Evolutionary conservation across 2,113 vertebrate genomes (phyloP), one percentile per base, ranked within the genome.

Genomic region (Mustelus asterias): DNA sequence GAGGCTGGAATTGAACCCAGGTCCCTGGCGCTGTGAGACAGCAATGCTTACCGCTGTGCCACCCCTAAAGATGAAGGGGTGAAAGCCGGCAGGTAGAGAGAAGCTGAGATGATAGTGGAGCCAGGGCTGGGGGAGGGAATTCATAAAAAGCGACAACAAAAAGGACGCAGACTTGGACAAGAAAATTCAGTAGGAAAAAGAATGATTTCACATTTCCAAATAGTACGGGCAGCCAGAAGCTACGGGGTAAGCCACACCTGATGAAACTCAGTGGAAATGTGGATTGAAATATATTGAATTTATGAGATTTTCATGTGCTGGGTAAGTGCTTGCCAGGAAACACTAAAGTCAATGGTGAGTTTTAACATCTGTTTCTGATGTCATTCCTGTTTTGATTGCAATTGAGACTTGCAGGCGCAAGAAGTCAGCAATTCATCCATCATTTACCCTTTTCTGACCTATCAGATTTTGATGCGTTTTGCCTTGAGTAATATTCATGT

Each of bases 361-460:
- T 67, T 93, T 93, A 93, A 93, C 89, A 93, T 93, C 60, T 93
- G 89, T 93, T 93, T 93, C n/a, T 93, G 60, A 93, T 93, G 89
- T 65, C 89, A 93, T 37, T 93, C 3, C 60, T 93, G 89, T 93
- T 93, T 93, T 65, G 33, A 65, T 93, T 93, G 60, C n/a, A 93
- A 93, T 37, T 93, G 16, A 93, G 89, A 65, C 63, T n/a, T 65
- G 60, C 5, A 93, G 60, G 16, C 60, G 8, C 33, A 93, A 92
- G 60, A 93, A 63, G 88, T 63, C 29, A 92, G 54, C 58, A 63
- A 8, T 76, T 63, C 54, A 29, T 67, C 60, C 33, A 37, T 93
- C 89, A 67, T 37, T 93, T 67, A 65, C 33, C n/a, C 60, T 93
- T 93, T 93, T n/a, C 18, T 65, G n/a, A 63, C n/a, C 60, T 22